Conservation (phyloP, 2,797 vertebrate species). For the Silurus lanzhouensis region DNA sequence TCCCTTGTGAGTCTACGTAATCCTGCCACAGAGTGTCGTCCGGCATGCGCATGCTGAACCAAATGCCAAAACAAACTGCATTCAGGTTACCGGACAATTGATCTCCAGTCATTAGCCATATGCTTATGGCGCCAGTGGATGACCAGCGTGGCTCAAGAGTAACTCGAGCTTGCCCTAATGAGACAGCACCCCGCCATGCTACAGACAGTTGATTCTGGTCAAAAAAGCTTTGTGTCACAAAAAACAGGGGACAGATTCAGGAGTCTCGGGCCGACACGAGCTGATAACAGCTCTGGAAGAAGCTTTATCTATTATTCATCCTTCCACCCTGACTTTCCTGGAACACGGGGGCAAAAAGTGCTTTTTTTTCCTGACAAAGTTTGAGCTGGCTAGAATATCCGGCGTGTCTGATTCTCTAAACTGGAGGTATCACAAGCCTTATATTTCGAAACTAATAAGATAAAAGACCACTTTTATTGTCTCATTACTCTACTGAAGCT, state of each 20-base stretch:
- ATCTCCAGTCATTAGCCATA: conserved; percentile 80
- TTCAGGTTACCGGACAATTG: conserved; percentile 72
- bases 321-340: conserved; percentile 52
- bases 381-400: conserved; percentile 33
- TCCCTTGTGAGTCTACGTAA: conserved; percentile 53
- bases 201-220: conserved; percentile 67
- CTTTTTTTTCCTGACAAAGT: conserved; percentile 38
- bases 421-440: conserved; percentile 10
- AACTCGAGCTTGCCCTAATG: conserved; percentile 64
- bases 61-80: conserved; percentile 75
- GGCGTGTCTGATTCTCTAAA: conserved; percentile 8
- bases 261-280: conserved; percentile 42
- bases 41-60: conserved; percentile 65
- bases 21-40: conserved; percentile 63
- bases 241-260: conserved; percentile 58
- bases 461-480: conserved; percentile 16
- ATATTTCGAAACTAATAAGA: conserved; percentile 23
- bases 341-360: conserved; percentile 43
- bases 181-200: conserved; percentile 61
- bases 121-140: conserved; percentile 75
- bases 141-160: conserved; percentile 68
- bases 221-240: conserved; percentile 68
- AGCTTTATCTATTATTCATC: conserved; percentile 59
- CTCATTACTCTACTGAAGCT: conserved; percentile 11
- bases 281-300: conserved; percentile 55